These are phyloP conservation scores for Parnassius apollo DNA, from an alignment of 2,888 invertebrate species.

Conservation along the genomic window DNA sequence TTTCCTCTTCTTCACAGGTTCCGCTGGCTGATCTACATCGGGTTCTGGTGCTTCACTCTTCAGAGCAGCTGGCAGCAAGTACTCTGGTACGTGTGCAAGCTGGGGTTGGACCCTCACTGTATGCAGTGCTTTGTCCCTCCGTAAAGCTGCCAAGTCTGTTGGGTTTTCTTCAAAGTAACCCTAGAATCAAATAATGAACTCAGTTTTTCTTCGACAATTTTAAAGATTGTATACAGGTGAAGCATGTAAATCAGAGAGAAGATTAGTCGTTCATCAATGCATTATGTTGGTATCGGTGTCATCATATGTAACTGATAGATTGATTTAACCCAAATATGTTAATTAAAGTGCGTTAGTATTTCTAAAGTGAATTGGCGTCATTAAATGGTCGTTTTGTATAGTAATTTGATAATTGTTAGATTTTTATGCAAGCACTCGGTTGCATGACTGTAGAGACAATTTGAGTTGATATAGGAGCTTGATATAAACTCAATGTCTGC, in stretches of 20 bases:
- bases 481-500: too few relatives aligned
- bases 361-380: too few relatives aligned
- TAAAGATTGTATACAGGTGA: not conserved
- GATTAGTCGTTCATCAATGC: slow-evolving; percentile 76
- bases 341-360: not conserved
- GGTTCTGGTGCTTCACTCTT: slow-evolving; percentile 82
- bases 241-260: slow-evolving; percentile 64
- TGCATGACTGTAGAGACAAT: too few relatives aligned
- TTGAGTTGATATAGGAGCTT: too few relatives aligned
- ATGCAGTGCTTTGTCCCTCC: slow-evolving; percentile 92
- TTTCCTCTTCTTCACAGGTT: slow-evolving; percentile 57
- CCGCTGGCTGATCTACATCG: slow-evolving; percentile 41
- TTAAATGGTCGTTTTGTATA: too few relatives aligned
- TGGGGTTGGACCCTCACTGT: slow-evolving; percentile 92
- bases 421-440: too few relatives aligned
- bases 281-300: slow-evolving; percentile 54
- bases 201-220: not conserved
- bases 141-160: slow-evolving; percentile 89
- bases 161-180: slow-evolving; percentile 97
- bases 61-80: slow-evolving; percentile 90
- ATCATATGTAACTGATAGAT: slow-evolving; percentile 40
- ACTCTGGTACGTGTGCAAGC: slow-evolving; percentile 95
- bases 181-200: slow-evolving; percentile 52
- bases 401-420: too few relatives aligned
- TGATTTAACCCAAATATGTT: not conserved